A percentile compares a stretch with the other conserved stretches of the same genome.
Conservation (phyloP, 1,140 invertebrate genomes). For the Drosophila bifasciata region DNA sequence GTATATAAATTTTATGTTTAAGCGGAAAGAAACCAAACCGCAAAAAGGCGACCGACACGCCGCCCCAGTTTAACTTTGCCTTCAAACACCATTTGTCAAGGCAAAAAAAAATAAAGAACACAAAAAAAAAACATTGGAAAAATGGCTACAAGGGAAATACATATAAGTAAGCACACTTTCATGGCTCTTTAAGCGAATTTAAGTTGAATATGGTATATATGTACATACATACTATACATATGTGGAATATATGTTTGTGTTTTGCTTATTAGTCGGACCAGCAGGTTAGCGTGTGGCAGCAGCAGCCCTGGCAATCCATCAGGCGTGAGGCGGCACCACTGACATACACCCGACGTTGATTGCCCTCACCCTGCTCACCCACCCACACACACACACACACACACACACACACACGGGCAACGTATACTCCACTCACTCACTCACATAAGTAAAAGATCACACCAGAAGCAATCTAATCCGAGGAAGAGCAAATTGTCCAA, state of each 20-base stretch:
- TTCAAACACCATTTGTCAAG: conserved; percentile 67
- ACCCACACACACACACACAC: background rate
- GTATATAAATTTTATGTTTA: conserved; percentile 52
- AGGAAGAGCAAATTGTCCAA: conserved; percentile 50
- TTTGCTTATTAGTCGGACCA: conserved; percentile 51
- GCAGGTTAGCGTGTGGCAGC: conserved; percentile 20
- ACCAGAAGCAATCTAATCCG: conserved; percentile 42
- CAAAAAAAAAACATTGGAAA: background rate
- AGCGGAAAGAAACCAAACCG: conserved; percentile 6
- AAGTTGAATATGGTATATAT: conserved; percentile 26
- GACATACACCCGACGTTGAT: conserved; percentile 62
- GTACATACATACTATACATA: background rate
- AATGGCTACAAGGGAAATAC: conserved; percentile 37
- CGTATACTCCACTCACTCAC: background rate
- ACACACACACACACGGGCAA: no score
- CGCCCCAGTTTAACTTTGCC: conserved; percentile 60
- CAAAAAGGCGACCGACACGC: conserved; percentile 49
- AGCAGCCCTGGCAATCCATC: conserved; percentile 52
- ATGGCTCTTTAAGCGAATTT: conserved; percentile 47
- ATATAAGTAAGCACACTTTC: conserved; percentile 41
- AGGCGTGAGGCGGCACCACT: conserved; percentile 40
- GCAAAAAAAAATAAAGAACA: conserved; percentile 23
- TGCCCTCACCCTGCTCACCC: conserved; percentile 33
- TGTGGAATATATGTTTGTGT: conserved; percentile 16
- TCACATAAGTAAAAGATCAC: conserved; percentile 36